These are phyloP conservation scores for Tursiops truncatus DNA, from an alignment of 2,113 vertebrate species.

Conservation along the genomic window DNA sequence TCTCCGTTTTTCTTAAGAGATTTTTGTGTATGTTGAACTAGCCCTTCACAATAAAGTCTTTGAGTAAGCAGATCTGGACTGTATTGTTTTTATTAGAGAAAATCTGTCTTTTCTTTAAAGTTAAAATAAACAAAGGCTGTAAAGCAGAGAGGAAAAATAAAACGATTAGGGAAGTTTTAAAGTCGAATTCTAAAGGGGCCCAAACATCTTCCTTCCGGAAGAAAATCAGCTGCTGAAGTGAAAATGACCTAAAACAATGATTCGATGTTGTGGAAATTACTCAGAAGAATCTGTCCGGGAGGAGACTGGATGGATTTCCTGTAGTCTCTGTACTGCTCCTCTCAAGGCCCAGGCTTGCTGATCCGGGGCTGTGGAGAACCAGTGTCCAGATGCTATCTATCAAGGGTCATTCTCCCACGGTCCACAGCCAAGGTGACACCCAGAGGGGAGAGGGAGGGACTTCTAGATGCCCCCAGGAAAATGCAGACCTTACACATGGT, in stretches of 20 bases:
- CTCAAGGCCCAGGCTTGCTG: not conserved
- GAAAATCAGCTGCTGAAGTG: not conserved
- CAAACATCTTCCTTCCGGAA: conserved; percentile 9
- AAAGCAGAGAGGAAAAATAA: conserved; percentile 4
- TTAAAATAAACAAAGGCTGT: conserved; percentile 25
- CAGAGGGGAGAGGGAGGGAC: not conserved
- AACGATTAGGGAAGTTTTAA: conserved; percentile 32
- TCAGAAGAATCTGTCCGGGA: not conserved
- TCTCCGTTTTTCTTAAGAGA: not conserved
- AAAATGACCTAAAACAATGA: conserved; percentile 33
- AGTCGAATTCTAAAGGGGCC: conserved; percentile 6
- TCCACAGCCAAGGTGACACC: not conserved
- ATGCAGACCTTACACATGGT: not conserved
- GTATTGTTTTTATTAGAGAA: conserved; percentile 50
- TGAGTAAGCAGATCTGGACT: not conserved
- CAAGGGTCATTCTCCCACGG: not conserved
- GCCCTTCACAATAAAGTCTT: not conserved
- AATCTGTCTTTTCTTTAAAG: conserved; percentile 39
- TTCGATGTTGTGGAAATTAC: not conserved
- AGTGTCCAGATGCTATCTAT: not conserved
- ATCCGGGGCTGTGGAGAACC: not conserved
- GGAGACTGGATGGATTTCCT: not conserved
- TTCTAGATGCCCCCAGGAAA: not conserved
- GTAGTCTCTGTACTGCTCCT: not conserved
- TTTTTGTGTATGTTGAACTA: not conserved